Evolutionary conservation across 1,140 invertebrate genomes (phyloP).

Genomic region (Drosophila willistoni): DNA sequence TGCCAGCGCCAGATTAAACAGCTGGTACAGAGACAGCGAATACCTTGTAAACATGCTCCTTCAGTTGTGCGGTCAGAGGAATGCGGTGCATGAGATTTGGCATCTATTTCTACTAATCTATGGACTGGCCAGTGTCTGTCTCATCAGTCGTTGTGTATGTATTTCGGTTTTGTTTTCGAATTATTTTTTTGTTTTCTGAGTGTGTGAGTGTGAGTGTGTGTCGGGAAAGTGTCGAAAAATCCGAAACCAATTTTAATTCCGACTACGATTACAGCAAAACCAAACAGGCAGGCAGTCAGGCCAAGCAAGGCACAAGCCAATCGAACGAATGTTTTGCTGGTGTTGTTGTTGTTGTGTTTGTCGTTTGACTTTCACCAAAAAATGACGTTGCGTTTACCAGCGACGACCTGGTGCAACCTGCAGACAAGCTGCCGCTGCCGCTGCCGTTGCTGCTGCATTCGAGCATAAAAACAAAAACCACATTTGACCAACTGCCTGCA

Average conservation of each 20-base stretch:
- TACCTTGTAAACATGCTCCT: slow-evolving; percentile 54
- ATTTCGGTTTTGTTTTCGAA: background rate
- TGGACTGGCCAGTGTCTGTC: slow-evolving; percentile 52
- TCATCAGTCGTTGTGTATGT: slow-evolving; percentile 62
- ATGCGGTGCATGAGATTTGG: slow-evolving; percentile 48
- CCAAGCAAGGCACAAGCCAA: slow-evolving; percentile 27
- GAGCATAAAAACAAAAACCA: slow-evolving; percentile 40
- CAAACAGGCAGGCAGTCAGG: slow-evolving; percentile 33
- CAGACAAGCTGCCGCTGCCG: slow-evolving; percentile 38
- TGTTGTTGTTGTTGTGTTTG: slow-evolving; percentile 16
- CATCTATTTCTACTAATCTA: slow-evolving; percentile 59
- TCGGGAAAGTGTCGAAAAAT: slow-evolving; percentile 58
- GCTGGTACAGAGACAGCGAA: slow-evolving; percentile 46
- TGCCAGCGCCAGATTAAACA: slow-evolving; percentile 32
- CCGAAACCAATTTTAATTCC: slow-evolving; percentile 59
- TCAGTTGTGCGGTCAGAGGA: slow-evolving; percentile 48
- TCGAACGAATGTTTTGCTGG: slow-evolving; percentile 14
- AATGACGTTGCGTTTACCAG: slow-evolving; percentile 62
- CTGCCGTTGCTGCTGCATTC: slow-evolving; percentile 24
- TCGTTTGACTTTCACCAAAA: slow-evolving; percentile 71
- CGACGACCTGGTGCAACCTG: slow-evolving; percentile 65
- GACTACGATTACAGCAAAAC: slow-evolving; percentile 51
- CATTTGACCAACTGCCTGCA: slow-evolving; percentile 69
- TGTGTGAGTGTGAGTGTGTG: slow-evolving; percentile 29
- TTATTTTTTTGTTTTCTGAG: background rate